Percentiles rank a stretch among this genome's conserved stretches.
Conservation (phyloP, 2,888 invertebrate genomes). For the Orchesellides sinensis region DNA sequence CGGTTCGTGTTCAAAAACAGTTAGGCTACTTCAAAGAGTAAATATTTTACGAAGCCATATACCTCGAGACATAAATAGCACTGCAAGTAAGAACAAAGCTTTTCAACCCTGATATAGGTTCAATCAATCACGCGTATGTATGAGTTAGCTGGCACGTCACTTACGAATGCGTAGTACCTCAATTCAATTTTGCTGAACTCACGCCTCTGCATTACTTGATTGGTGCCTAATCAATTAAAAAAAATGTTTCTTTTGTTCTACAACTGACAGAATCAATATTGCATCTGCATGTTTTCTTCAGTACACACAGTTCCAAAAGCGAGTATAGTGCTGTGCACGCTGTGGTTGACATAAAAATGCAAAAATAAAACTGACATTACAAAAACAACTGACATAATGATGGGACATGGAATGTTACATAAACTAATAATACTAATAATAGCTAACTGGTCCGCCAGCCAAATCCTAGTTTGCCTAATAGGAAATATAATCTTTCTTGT, state of each 20-base stretch:
- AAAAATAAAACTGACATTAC: not conserved
- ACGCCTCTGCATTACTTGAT: too few relatives aligned
- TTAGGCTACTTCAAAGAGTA: slow-evolving; percentile 7
- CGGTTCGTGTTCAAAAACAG: slow-evolving; percentile 42
- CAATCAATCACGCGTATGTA: too few relatives aligned
- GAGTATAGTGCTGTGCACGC: too few relatives aligned
- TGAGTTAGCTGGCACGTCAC: too few relatives aligned
- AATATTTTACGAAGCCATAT: slow-evolving; percentile 33
- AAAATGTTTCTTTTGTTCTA: too few relatives aligned
- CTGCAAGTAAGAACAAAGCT: too few relatives aligned
- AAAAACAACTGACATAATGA: too few relatives aligned
- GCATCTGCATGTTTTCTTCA: not conserved
- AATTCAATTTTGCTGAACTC: too few relatives aligned
- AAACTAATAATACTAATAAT: not conserved
- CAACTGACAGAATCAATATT: not conserved
- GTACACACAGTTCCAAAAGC: not conserved
- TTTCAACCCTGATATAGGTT: too few relatives aligned
- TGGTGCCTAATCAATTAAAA: too few relatives aligned
- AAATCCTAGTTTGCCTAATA: slow-evolving; percentile 39
- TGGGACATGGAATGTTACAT: not conserved
- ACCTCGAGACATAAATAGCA: slow-evolving; percentile 16
- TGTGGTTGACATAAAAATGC: not conserved
- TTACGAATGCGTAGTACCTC: too few relatives aligned
- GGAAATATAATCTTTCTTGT: not conserved
- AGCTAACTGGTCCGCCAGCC: slow-evolving; percentile 10